A percentile compares a stretch with the other conserved stretches of the same genome.
Evolutionary conservation across 1,140 invertebrate species (phyloP).

Genomic region (Trinorchestia longiramus): DNA sequence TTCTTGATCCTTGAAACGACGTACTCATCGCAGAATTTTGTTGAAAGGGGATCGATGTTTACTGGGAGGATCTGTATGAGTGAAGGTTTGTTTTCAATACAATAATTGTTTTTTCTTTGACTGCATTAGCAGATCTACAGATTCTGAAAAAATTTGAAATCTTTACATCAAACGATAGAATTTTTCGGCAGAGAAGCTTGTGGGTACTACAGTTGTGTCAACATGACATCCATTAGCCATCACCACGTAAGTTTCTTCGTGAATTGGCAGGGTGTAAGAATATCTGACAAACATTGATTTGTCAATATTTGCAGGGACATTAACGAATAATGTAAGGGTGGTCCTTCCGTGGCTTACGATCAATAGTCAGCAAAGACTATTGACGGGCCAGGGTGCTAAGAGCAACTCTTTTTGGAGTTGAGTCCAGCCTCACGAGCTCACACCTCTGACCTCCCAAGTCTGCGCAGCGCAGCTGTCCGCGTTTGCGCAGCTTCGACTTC

Average conservation of each 20-base stretch:
- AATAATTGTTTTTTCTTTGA: background rate
- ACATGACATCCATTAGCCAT: conserved; percentile 24
- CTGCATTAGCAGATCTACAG: conserved; percentile 15
- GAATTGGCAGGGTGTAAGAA: conserved; percentile 52
- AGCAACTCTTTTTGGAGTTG: background rate
- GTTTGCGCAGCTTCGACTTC: background rate
- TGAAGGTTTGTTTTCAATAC: background rate
- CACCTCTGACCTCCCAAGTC: conserved; percentile 33
- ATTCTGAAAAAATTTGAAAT: background rate
- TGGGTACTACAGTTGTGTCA: conserved; percentile 34
- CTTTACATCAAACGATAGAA: background rate
- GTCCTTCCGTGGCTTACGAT: background rate
- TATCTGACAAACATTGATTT: conserved; percentile 55
- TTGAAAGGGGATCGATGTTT: background rate
- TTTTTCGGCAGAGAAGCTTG: background rate
- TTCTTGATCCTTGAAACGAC: background rate
- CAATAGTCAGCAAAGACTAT: conserved; percentile 46
- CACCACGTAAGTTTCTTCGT: conserved; percentile 15
- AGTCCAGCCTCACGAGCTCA: background rate
- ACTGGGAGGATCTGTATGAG: background rate
- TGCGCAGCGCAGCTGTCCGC: background rate
- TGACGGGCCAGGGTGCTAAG: conserved; percentile 41
- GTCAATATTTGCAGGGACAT: conserved; percentile 52
- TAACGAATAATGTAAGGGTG: conserved; percentile 48
- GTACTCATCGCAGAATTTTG: background rate